Percentiles rank a stretch among this genome's conserved stretches.
Evolutionary conservation across 2,797 vertebrate genomes (phyloP).

Genomic region (Anniella stebbinsi): DNA sequence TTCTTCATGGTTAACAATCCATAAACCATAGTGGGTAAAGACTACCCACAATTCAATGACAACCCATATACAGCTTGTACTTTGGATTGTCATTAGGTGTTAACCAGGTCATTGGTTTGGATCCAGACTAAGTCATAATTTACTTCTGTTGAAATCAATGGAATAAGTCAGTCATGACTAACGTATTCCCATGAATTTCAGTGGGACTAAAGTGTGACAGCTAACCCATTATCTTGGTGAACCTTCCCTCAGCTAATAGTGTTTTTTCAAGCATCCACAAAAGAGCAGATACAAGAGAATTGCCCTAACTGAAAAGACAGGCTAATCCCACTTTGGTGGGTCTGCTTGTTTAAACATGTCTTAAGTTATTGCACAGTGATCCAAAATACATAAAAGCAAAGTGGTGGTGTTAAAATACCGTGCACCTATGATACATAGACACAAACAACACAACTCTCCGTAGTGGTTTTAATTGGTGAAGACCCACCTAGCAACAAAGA

Average conservation of each 20-base stretch:
- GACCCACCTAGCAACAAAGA: not conserved
- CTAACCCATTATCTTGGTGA: not conserved
- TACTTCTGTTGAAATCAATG: not conserved
- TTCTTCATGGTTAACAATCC: no score
- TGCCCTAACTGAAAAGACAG: not conserved
- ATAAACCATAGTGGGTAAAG: no score
- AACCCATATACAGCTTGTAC: no score
- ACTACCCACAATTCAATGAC: no score
- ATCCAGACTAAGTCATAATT: not conserved
- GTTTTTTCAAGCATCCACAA: not conserved
- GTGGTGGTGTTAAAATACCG: not conserved
- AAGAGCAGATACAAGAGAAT: not conserved
- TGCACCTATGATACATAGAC: not conserved
- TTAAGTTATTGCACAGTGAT: not conserved
- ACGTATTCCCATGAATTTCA: not conserved
- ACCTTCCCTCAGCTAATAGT: not conserved
- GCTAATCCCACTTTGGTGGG: not conserved
- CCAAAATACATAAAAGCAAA: not conserved
- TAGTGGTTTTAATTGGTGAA: not conserved
- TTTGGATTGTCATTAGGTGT: no score
- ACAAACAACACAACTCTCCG: not conserved
- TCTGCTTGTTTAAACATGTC: not conserved
- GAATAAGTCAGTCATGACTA: no score
- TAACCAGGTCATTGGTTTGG: no score
- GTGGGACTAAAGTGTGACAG: not conserved